Conservation (phyloP, 2,888 invertebrate genomes). For the Agonopterix alstromeriana region DNA sequence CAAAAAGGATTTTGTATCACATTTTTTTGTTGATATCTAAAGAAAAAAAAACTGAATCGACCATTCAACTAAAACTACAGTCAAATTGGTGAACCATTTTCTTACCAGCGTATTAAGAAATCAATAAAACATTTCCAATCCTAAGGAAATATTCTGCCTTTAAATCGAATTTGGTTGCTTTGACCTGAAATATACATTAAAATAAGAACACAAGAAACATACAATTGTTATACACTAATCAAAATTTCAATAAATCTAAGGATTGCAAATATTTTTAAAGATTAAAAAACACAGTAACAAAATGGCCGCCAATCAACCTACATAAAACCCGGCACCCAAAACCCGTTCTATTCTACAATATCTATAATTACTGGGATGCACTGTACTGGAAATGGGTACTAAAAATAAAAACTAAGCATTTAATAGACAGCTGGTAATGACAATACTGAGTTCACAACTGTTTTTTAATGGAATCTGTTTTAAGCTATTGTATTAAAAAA, state of each 20-base stretch:
- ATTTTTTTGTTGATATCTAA: slow-evolving; percentile 18
- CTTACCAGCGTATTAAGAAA: too few species aligned
- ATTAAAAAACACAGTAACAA: too few species aligned
- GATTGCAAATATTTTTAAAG: too few species aligned
- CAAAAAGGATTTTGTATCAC: slow-evolving; percentile 23
- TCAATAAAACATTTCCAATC: too few species aligned
- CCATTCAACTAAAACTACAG: slow-evolving; percentile 42
- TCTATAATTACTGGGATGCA: slow-evolving; percentile 69
- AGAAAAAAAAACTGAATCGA: slow-evolving; percentile 22
- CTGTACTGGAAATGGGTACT: slow-evolving; percentile 52
- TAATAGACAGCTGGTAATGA: slow-evolving; percentile 7
- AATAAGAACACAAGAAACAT: too few species aligned
- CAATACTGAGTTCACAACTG: slow-evolving; percentile 2
- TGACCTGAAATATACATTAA: background rate
- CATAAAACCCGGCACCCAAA: slow-evolving; percentile 62
- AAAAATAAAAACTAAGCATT: slow-evolving; percentile 11
- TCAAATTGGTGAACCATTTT: too few species aligned
- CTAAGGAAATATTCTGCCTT: too few species aligned
- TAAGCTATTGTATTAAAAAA: slow-evolving; percentile 7
- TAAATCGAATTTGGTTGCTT: too few species aligned
- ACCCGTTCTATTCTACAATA: slow-evolving; percentile 44
- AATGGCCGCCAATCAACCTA: background rate
- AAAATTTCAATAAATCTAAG: too few species aligned
- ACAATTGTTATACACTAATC: too few species aligned
- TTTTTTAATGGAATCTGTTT: background rate